phyloP scores from a whole-genome alignment of 2,888 invertebrate genomes.

The Leptopilina drosophilae region DNA sequence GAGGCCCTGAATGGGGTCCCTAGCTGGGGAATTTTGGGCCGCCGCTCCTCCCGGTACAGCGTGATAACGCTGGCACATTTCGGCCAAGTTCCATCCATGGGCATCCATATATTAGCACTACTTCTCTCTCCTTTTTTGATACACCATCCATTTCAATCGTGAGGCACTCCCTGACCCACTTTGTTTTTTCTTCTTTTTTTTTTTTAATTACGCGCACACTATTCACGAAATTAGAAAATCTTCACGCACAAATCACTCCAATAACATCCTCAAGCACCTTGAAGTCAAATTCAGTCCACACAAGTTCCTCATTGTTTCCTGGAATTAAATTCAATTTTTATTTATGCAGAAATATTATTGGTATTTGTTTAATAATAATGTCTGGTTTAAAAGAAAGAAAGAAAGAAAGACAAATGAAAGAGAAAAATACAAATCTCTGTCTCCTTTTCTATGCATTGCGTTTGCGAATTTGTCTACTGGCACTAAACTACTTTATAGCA shows the following conservation, averaged over 20 bases:
- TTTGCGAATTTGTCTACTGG: too few relatives aligned
- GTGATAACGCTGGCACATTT: conserved; percentile 77
- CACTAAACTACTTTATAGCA: too few relatives aligned
- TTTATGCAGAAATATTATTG: background rate
- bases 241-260: too few relatives aligned
- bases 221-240: conserved; percentile 47
- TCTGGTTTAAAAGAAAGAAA: too few relatives aligned
- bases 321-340: background rate
- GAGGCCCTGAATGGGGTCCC: conserved; percentile 73
- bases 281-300: too few relatives aligned
- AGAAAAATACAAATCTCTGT: too few relatives aligned
- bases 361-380: too few relatives aligned
- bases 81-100: conserved; percentile 77
- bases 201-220: conserved; percentile 50
- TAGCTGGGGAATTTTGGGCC: conserved; percentile 74
- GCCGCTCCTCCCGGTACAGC: conserved; percentile 69
- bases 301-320: background rate
- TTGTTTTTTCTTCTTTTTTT: background rate
- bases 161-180: conserved; percentile 61
- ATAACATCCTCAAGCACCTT: too few relatives aligned
- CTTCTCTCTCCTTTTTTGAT: conserved; percentile 72
- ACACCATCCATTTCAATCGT: conserved; percentile 75
- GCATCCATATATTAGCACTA: conserved; percentile 76
- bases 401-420: too few relatives aligned
- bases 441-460: too few relatives aligned